phyloP scores from a whole-genome alignment of 2,113 vertebrate species.

The Xiphophorus hellerii region DNA sequence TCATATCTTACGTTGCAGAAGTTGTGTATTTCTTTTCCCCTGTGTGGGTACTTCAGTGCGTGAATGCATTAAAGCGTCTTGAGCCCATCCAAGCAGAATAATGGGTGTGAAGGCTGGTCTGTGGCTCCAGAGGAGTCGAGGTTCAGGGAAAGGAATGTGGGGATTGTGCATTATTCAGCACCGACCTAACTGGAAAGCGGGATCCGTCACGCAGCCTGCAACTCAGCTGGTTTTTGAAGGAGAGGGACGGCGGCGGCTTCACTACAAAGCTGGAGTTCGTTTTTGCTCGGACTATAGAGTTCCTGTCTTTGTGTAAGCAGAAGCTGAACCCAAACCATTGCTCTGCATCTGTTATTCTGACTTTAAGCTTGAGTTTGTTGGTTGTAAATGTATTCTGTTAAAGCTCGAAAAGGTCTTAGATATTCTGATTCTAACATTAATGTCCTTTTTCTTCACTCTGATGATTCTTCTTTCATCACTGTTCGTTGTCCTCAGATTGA shows the following conservation, averaged over 20 bases:
- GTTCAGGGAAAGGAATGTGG: constrained; percentile 43
- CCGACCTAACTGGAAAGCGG: constrained; percentile 49
- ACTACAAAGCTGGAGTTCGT: not conserved
- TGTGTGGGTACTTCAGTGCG: constrained; percentile 14
- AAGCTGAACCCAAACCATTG: not conserved
- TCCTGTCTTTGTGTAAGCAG: not conserved
- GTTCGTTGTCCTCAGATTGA: too few species aligned
- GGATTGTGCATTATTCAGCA: constrained; percentile 73
- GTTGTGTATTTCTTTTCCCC: constrained; percentile 11
- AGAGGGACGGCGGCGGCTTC: not conserved
- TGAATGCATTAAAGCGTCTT: constrained; percentile 34
- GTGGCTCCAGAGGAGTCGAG: constrained; percentile 46
- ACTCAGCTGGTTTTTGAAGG: constrained; percentile 4
- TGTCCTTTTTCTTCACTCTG: not conserved
- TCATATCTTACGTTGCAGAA: constrained; percentile 6
- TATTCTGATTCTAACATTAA: not conserved
- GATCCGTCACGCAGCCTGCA: constrained; percentile 47
- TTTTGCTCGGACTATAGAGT: not conserved
- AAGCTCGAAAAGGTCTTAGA: not conserved
- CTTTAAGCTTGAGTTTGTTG: not conserved
- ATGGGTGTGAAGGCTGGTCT: constrained; percentile 63
- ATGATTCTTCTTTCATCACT: too few species aligned
- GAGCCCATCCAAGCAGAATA: constrained; percentile 60
- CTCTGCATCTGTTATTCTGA: not conserved
- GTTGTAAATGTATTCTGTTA: not conserved